Evolutionary conservation across 2,888 invertebrate species (phyloP), one percentile per base, ranked within the genome.

Genomic region (Papilio demoleus): DNA sequence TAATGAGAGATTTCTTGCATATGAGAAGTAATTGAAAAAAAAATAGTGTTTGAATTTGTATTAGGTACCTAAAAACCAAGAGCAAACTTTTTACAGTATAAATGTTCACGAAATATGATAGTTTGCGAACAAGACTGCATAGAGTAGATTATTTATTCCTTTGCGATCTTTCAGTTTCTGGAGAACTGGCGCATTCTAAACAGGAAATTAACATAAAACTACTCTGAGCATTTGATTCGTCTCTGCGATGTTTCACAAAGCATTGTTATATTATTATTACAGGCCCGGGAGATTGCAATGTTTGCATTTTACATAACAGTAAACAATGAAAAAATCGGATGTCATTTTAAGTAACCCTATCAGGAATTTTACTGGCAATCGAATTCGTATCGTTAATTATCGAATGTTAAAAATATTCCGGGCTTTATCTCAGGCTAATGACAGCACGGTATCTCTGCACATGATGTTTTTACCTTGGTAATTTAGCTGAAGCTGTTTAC

Each of bases 131-230:
- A 50, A 47, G 47, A 22, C 4, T 22, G 22, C 11, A 8, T 27
- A 50, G 24, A 14, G 24, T 22, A 27, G 12, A 50, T 24, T 24
- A 50, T 50, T 50, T 14, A 27, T 50, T 24, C 50, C 50, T 14
- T 24, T n/a, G n/a, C n/a, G 27, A 50, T 50, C 27, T 27, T 47
- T 50, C 6, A 50, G 14, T 50, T 50, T 2, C 50, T n/a, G n/a
- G n/a, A n/a, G n/a, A 50, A 24, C 24, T 24, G 22, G 47, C 22
- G 24, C 22, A 50, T 11, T 47, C 22, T 19, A 27, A 47, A 47
- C 22, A 47, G 1, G 11, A 50, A 27, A 50, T 50, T 50, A 50
- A 50, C 50, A 50, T 50, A 50, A 50, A 50, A 50, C 14, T 27
- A 19, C 27, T 27, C 14, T 50, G 27, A 50, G 14, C 14, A 27